Percentiles rank a stretch among this genome's conserved stretches.
Conservation (phyloP, 2,888 invertebrate genomes). For the Pyrocoelia pectoralis region DNA sequence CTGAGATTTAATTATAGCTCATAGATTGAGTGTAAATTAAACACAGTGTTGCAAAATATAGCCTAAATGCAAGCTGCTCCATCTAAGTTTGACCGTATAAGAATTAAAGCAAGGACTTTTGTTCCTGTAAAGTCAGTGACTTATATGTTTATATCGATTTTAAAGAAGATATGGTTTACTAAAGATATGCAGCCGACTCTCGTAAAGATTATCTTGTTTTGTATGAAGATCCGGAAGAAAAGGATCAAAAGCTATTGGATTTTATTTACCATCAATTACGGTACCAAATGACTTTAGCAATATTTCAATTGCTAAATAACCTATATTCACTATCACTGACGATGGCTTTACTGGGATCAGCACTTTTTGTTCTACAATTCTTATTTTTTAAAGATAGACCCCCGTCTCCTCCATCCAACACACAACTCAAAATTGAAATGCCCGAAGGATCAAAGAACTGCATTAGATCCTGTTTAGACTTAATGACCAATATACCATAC, state of each 20-base stretch:
- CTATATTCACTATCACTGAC: background rate
- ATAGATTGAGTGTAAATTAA: too few relatives aligned
- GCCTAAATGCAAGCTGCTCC: too few relatives aligned
- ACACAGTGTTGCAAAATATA: too few relatives aligned
- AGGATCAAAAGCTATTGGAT: slow-evolving; percentile 7
- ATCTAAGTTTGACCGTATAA: too few relatives aligned
- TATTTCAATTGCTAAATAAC: background rate
- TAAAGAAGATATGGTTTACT: too few relatives aligned
- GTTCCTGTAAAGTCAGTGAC: too few relatives aligned
- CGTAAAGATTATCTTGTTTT: too few relatives aligned
- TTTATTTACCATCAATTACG: background rate
- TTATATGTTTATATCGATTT: too few relatives aligned
- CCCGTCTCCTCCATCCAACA: background rate
- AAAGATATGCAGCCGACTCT: too few relatives aligned
- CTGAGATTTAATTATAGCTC: too few relatives aligned
- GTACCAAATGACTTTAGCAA: background rate
- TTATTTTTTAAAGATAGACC: slow-evolving; percentile 12
- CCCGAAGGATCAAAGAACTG: background rate
- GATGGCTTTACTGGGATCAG: background rate
- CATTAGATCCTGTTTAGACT: background rate
- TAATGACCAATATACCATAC: background rate
- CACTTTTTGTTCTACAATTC: background rate
- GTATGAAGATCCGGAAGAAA: too few relatives aligned
- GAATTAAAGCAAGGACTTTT: too few relatives aligned
- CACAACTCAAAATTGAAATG: background rate